Conservation (phyloP, 2,888 invertebrate species). For the Diabrotica balteata region DNA sequence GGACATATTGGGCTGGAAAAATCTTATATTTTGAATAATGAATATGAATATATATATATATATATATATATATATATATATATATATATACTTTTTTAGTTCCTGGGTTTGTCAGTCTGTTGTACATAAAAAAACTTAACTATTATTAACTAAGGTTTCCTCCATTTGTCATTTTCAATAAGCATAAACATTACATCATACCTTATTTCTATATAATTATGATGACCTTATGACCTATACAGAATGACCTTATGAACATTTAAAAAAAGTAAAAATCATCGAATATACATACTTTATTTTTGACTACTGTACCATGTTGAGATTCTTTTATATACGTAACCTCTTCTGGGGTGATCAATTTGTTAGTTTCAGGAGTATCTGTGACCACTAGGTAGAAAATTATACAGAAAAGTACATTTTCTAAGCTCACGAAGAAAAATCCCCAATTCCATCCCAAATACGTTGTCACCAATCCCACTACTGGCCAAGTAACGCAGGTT, state of each 20-base stretch:
- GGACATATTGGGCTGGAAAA: too few relatives aligned
- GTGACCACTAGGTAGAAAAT: slow-evolving; percentile 71
- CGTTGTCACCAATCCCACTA: slow-evolving; percentile 70
- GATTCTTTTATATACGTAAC: slow-evolving; percentile 64
- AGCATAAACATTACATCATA: too few relatives aligned
- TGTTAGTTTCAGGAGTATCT: slow-evolving; percentile 70
- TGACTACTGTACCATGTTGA: slow-evolving; percentile 29
- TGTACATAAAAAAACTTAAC: too few relatives aligned
- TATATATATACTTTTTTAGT: too few relatives aligned
- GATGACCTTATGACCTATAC: not conserved
- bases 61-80: too few relatives aligned
- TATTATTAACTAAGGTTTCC: too few relatives aligned
- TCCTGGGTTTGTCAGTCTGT: too few relatives aligned
- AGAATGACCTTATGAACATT: not conserved
- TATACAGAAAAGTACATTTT: slow-evolving; percentile 64
- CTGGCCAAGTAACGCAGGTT: slow-evolving; percentile 73
- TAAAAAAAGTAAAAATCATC: not conserved
- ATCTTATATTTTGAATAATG: too few relatives aligned
- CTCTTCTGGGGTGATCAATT: slow-evolving; percentile 68
- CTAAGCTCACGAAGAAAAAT: slow-evolving; percentile 63
- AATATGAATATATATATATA: too few relatives aligned
- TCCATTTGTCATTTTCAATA: too few relatives aligned
- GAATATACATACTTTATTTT: slow-evolving; percentile 30
- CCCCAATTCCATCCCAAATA: slow-evolving; percentile 71
- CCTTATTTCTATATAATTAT: too few relatives aligned